Conservation (phyloP, 1,140 invertebrate genomes). For the Tetramorium parvispinum region DNA sequence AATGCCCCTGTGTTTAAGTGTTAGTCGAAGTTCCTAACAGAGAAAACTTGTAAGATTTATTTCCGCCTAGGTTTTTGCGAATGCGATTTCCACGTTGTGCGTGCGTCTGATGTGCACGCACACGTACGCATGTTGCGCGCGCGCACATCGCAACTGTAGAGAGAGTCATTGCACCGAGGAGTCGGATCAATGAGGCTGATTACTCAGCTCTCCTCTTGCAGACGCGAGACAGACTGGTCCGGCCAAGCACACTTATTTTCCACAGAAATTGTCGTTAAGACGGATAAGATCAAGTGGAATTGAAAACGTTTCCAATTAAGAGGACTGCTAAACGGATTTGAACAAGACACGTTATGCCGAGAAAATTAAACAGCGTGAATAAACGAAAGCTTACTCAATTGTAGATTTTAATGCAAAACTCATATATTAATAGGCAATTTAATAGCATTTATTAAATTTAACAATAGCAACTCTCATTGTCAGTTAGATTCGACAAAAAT, state of each 20-base stretch:
- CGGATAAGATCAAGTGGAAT: conserved; percentile 39
- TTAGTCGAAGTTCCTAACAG: background rate
- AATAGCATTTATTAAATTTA: background rate
- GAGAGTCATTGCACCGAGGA: conserved; percentile 63
- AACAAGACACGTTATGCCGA: background rate
- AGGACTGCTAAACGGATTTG: background rate
- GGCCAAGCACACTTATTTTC: conserved; percentile 46
- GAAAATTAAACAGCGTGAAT: conserved; percentile 9
- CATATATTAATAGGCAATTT: background rate
- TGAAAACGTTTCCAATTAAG: conserved; percentile 50
- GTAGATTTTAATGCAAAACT: background rate
- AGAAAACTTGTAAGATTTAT: conserved; percentile 17
- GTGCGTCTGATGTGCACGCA: background rate
- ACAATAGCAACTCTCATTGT: background rate
- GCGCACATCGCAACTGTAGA: conserved; percentile 10
- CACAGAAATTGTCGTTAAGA: conserved; percentile 25
- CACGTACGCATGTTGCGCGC: background rate
- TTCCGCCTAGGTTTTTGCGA: background rate
- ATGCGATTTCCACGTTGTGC: background rate
- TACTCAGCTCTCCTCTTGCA: conserved; percentile 54
- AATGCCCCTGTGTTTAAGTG: background rate
- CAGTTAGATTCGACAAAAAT: background rate
- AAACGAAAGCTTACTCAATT: background rate
- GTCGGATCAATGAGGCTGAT: conserved; percentile 65
- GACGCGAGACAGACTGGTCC: conserved; percentile 55